Conservation (phyloP, 2,797 vertebrate species). For the Sciurus carolinensis region DNA sequence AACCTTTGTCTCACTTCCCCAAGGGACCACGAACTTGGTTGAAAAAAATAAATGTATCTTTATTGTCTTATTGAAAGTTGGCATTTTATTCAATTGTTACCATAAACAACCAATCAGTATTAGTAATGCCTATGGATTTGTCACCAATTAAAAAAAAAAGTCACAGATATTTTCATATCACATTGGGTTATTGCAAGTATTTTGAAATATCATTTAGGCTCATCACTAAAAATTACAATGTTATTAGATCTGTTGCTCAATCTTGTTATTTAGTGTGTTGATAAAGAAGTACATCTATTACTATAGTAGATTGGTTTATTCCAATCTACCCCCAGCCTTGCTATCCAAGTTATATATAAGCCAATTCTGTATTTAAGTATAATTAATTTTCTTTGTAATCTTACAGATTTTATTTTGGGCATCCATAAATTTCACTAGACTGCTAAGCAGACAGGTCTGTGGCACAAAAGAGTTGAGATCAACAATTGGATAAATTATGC, state of each 20-base stretch:
- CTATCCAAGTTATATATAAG: slow-evolving; percentile 13
- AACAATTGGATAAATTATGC: background rate
- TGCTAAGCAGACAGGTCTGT: background rate
- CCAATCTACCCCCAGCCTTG: background rate
- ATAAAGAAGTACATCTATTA: slow-evolving; percentile 42
- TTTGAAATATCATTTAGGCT: slow-evolving; percentile 37
- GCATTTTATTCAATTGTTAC: slow-evolving; percentile 30
- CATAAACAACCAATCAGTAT: background rate
- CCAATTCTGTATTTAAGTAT: slow-evolving; percentile 22
- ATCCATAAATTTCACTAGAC: background rate
- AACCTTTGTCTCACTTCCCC: background rate
- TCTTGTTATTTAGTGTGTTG: slow-evolving; percentile 54
- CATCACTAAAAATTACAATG: background rate
- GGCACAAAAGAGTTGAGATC: slow-evolving; percentile 17
- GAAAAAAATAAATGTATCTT: background rate
- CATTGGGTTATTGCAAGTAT: background rate
- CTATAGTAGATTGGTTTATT: slow-evolving; percentile 23
- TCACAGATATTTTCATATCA: slow-evolving; percentile 42
- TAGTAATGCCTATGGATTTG: slow-evolving; percentile 29
- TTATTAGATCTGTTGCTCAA: slow-evolving; percentile 12
- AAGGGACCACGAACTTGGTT: background rate
- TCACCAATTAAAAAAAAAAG: slow-evolving; percentile 46
- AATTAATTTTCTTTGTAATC: slow-evolving; percentile 63
- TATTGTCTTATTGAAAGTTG: background rate
- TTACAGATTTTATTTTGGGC: slow-evolving; percentile 26